A percentile compares a stretch with the other conserved stretches of the same genome.
phyloP scores from a whole-genome alignment of 2,797 vertebrate species.

The Hybognathus amarus region DNA sequence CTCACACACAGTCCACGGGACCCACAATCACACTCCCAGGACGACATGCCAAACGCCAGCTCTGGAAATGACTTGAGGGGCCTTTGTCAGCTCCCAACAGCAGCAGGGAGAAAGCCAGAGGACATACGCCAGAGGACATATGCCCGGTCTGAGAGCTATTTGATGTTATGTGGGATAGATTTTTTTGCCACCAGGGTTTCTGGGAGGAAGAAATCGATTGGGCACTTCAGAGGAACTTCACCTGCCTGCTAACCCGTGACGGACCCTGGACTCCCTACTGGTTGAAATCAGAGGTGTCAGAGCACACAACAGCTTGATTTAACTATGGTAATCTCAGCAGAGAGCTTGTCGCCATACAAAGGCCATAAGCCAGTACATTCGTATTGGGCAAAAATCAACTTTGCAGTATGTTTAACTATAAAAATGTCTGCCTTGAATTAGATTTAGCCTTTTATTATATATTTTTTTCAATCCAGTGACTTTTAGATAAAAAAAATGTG shows the following conservation, averaged over 20 bases:
- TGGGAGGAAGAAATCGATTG: slow-evolving; percentile 55
- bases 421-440: not conserved
- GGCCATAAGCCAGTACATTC: not conserved
- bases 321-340: slow-evolving; percentile 45
- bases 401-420: not conserved
- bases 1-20: slow-evolving; percentile 45
- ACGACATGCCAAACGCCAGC: slow-evolving; percentile 46
- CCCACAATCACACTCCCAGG: slow-evolving; percentile 50
- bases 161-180: slow-evolving; percentile 58
- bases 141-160: slow-evolving; percentile 56
- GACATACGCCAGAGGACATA: slow-evolving; percentile 47
- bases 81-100: slow-evolving; percentile 56
- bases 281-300: slow-evolving; percentile 54
- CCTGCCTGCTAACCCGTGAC: slow-evolving; percentile 57
- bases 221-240: slow-evolving; percentile 56
- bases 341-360: slow-evolving; percentile 10
- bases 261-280: slow-evolving; percentile 45
- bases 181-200: slow-evolving; percentile 51
- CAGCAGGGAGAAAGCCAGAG: slow-evolving; percentile 47
- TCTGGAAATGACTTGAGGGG: slow-evolving; percentile 59
- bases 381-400: not conserved
- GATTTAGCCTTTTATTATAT: not conserved
- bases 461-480: not conserved
- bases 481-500: not conserved
- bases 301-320: slow-evolving; percentile 56